Evolutionary conservation across 2,888 invertebrate genomes (phyloP).

Genomic region (Nemapogon koenigi): DNA sequence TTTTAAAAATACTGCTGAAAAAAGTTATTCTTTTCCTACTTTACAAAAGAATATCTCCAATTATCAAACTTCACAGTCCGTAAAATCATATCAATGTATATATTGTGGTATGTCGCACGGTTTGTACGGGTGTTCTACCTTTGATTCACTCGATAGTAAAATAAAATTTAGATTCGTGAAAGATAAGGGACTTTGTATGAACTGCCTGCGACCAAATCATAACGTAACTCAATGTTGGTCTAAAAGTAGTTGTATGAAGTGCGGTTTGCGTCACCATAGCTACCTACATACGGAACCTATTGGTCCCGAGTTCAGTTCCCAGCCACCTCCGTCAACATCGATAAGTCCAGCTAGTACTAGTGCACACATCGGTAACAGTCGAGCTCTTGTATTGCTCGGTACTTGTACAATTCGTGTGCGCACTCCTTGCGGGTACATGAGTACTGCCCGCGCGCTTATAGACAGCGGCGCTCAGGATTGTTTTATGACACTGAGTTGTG

Average conservation of each 20-base stretch:
- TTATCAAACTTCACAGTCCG: too few relatives aligned
- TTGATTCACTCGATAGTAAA: too few relatives aligned
- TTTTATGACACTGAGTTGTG: constrained; percentile 9
- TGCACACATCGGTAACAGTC: background rate
- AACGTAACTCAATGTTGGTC: background rate
- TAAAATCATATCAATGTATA: too few relatives aligned
- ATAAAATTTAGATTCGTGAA: too few relatives aligned
- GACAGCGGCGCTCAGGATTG: constrained; percentile 11
- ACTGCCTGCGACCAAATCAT: background rate
- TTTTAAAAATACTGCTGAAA: too few relatives aligned
- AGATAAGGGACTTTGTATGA: background rate
- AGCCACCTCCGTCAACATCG: background rate
- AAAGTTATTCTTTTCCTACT: too few relatives aligned
- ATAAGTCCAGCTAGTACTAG: background rate
- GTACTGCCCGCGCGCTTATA: constrained; percentile 5
- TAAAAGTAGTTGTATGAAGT: constrained; percentile 2
- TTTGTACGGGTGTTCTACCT: too few relatives aligned
- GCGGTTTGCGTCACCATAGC: constrained; percentile 10
- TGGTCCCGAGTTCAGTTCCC: too few relatives aligned
- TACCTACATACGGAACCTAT: too few relatives aligned
- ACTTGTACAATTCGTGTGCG: constrained; percentile 4
- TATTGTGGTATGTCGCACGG: too few relatives aligned
- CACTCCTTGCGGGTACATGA: background rate
- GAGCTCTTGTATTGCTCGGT: constrained; percentile 6
- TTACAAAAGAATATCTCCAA: too few relatives aligned